Conservation (phyloP, 2,113 vertebrate species). For the Oophaga pumilio region DNA sequence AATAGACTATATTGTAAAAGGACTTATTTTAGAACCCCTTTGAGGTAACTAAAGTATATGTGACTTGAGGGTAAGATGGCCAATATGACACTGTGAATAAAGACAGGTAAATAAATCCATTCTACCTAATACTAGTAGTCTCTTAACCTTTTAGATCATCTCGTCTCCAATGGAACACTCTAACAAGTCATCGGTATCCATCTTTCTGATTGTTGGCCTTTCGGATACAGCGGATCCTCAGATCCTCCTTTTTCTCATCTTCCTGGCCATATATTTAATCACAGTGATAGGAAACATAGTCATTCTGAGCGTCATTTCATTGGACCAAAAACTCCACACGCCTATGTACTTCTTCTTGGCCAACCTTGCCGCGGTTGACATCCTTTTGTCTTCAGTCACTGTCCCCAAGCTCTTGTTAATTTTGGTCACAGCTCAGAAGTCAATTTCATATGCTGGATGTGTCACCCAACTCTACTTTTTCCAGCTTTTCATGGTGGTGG, state of each 20-base stretch:
- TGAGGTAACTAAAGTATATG: not conserved
- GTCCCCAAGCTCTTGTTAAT: conserved; percentile 36
- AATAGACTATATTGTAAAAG: too few relatives aligned
- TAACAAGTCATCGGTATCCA: conserved; percentile 9
- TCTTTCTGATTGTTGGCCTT: conserved; percentile 32
- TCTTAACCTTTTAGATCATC: not conserved
- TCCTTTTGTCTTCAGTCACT: conserved; percentile 43
- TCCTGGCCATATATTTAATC: conserved; percentile 32
- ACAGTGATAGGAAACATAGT: conserved; percentile 41
- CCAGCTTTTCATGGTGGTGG: conserved; percentile 41
- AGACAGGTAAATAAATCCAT: not conserved
- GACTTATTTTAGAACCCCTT: too few relatives aligned
- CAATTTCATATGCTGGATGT: conserved; percentile 23
- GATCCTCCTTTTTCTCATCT: conserved; percentile 20
- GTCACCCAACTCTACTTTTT: conserved; percentile 38
- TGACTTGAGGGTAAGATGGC: not conserved
- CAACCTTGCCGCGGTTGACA: conserved; percentile 31
- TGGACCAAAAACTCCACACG: conserved; percentile 23
- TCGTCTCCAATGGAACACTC: not conserved
- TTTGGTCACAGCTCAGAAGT: conserved; percentile 31
- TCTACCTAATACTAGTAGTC: not conserved
- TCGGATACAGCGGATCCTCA: conserved; percentile 32
- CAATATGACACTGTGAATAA: not conserved
- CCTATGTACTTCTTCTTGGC: conserved; percentile 50
- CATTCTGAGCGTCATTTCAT: conserved; percentile 10